Conservation (phyloP, 2,888 invertebrate genomes). For the Cryptocephalus moraei region DNA sequence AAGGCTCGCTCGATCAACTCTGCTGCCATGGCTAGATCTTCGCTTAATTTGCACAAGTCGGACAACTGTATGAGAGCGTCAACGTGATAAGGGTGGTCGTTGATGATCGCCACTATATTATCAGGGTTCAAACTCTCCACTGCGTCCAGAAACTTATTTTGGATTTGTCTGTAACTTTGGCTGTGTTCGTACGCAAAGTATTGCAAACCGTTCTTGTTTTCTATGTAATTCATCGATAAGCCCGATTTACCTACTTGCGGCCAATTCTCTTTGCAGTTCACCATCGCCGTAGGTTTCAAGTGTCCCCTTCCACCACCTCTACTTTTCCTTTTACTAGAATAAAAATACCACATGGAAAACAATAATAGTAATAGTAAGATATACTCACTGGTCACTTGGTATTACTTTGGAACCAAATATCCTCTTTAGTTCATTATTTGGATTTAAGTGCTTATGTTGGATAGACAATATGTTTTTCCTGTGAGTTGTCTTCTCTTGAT, state of each 20-base stretch:
- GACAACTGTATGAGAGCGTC: constrained; percentile 72
- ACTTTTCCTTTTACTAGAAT: constrained; percentile 45
- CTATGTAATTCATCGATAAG: constrained; percentile 59
- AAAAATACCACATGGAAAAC: not conserved
- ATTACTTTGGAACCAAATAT: constrained; percentile 74
- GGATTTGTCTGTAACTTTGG: constrained; percentile 52
- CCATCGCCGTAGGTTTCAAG: constrained; percentile 55
- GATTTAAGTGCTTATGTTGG: constrained; percentile 63
- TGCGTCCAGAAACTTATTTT: constrained; percentile 26
- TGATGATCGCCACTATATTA: constrained; percentile 63
- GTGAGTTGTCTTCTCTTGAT: constrained; percentile 24
- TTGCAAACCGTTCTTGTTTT: constrained; percentile 42
- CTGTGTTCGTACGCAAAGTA: constrained; percentile 70
- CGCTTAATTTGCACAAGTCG: constrained; percentile 67
- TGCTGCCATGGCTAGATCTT: constrained; percentile 68
- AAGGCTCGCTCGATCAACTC: constrained; percentile 71
- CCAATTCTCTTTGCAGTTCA: constrained; percentile 63
- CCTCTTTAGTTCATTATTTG: constrained; percentile 68
- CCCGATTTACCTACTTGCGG: constrained; percentile 59
- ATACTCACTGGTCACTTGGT: constrained; percentile 46
- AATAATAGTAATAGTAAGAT: not conserved
- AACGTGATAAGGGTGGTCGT: constrained; percentile 68
- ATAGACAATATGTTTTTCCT: constrained; percentile 48
- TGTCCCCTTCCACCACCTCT: constrained; percentile 46
- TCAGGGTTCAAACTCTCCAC: constrained; percentile 72